Conservation (phyloP, 1,140 invertebrate species). For the Orussus abietinus region DNA sequence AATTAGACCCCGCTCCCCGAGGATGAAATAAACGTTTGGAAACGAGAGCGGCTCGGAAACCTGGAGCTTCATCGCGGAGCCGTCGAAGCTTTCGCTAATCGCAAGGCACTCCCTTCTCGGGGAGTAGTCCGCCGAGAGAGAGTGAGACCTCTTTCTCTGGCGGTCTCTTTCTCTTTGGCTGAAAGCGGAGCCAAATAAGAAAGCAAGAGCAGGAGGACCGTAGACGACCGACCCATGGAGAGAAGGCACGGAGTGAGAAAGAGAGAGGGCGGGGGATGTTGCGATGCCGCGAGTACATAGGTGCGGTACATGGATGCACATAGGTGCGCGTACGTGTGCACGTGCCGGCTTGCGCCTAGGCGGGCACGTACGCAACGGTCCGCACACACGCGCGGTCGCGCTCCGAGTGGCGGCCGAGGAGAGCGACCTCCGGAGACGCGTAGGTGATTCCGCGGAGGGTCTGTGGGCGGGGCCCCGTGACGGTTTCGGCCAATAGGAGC, state of each 20-base stretch:
- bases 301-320: too few species aligned
- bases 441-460: slow-evolving; percentile 37
- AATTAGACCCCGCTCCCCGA: too few species aligned
- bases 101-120: slow-evolving; percentile 13
- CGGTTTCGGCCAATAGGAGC: slow-evolving; percentile 48
- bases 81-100: slow-evolving; percentile 26
- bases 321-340: slow-evolving; percentile 20
- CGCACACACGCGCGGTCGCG: slow-evolving; percentile 16
- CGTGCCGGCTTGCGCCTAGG: slow-evolving; percentile 14
- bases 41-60: too few species aligned
- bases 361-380: slow-evolving; percentile 6
- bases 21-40: too few species aligned
- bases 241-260: slow-evolving; percentile 14
- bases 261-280: background rate
- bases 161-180: slow-evolving; percentile 6
- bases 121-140: slow-evolving; percentile 4
- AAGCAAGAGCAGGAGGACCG: slow-evolving; percentile 8
- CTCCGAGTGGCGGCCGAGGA: slow-evolving; percentile 8
- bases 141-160: slow-evolving; percentile 8
- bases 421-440: slow-evolving; percentile 25
- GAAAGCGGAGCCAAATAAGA: slow-evolving; percentile 26
- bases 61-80: too few species aligned
- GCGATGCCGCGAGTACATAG: slow-evolving; percentile 1
- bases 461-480: slow-evolving; percentile 48
- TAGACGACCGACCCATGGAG: slow-evolving; percentile 14